phyloP scores from a whole-genome alignment of 1,140 invertebrate genomes.

The Drosophila sechellia region DNA sequence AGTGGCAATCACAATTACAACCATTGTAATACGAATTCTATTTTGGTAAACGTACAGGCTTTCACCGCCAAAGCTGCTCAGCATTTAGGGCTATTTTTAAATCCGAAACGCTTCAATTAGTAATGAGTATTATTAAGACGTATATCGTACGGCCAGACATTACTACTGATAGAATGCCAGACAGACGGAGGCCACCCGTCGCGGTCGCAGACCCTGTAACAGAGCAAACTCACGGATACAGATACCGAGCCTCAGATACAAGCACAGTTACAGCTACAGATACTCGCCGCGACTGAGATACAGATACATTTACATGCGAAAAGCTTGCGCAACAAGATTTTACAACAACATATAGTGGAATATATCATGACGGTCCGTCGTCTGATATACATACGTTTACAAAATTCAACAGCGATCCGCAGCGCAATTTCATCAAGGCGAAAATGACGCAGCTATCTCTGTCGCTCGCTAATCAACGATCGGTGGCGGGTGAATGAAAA shows the following conservation, averaged over 20 bases:
- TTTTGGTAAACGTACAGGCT: conserved; percentile 13
- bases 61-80: conserved; percentile 9
- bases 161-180: conserved; percentile 58
- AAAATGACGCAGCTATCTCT: conserved; percentile 52
- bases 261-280: not conserved
- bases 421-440: conserved; percentile 54
- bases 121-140: conserved; percentile 40
- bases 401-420: conserved; percentile 34
- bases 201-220: conserved; percentile 67
- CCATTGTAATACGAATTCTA: not conserved
- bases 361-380: conserved; percentile 54
- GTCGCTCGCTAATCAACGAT: conserved; percentile 22
- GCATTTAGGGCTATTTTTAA: conserved; percentile 9
- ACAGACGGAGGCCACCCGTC: conserved; percentile 60
- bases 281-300: conserved; percentile 13
- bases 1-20: conserved; percentile 1
- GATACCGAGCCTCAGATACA: not conserved
- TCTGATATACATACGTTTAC: conserved; percentile 52
- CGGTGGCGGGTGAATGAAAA: conserved; percentile 39
- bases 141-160: conserved; percentile 37
- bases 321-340: conserved; percentile 70
- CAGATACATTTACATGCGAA: conserved; percentile 42
- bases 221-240: conserved; percentile 34
- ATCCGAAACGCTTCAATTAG: conserved; percentile 29
- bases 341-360: conserved; percentile 54